Conservation (phyloP, 2,113 vertebrate species). For the Pelvicachromis taeniatus region DNA sequence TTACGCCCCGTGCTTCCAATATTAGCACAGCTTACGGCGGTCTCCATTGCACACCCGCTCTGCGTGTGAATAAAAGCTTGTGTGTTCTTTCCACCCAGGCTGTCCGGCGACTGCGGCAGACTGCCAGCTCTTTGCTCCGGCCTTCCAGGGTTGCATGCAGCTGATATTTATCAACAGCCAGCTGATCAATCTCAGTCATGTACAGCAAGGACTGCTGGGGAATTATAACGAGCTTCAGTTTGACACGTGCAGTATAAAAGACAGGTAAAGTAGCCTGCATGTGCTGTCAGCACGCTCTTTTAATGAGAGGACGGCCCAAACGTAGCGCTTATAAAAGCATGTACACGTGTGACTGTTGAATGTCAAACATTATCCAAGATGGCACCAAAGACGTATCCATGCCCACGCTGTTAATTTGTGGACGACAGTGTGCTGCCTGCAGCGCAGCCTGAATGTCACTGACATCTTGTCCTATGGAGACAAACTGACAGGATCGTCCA, state of each 20-base stretch:
- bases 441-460: constrained; percentile 33
- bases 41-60: not conserved
- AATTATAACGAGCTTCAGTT: constrained; percentile 90
- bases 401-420: constrained; percentile 32
- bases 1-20: not conserved
- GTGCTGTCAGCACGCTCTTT: not conserved
- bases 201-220: constrained; percentile 91
- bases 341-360: not conserved
- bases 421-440: constrained; percentile 30
- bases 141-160: constrained; percentile 95
- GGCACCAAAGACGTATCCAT: constrained; percentile 9
- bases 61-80: not conserved
- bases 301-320: not conserved
- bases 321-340: not conserved
- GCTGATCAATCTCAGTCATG: constrained; percentile 84
- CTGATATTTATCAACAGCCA: constrained; percentile 94
- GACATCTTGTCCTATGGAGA: constrained; percentile 47
- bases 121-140: constrained; percentile 81
- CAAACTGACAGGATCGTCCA: constrained; percentile 65
- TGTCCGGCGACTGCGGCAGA: constrained; percentile 75
- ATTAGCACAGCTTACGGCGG: not conserved
- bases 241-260: constrained; percentile 93
- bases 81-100: constrained; percentile 67
- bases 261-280: constrained; percentile 80
- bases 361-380: not conserved